These are phyloP conservation scores for Pseudomyrmex sp. DNA, from an alignment of 1,140 invertebrate genomes.

Conservation along the genomic window DNA sequence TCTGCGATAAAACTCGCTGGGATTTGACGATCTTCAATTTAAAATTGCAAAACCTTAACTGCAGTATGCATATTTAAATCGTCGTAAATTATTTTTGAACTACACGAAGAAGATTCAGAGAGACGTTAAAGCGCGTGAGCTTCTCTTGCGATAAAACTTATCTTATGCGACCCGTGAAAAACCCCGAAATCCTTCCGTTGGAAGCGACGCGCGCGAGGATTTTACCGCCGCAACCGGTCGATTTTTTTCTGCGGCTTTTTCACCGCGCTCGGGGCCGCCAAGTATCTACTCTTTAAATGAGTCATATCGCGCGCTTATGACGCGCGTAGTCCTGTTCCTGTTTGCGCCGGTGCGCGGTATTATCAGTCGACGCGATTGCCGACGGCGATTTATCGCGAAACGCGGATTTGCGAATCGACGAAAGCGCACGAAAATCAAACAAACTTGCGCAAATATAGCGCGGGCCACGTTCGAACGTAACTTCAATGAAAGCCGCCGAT, in stretches of 20 bases:
- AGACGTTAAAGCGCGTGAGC: too few species aligned
- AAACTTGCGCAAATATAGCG: not conserved
- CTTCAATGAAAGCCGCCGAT: slow-evolving; percentile 34
- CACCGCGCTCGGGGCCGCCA: not conserved
- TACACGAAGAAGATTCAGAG: too few species aligned
- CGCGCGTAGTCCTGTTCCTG: slow-evolving; percentile 60
- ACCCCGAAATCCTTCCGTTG: not conserved
- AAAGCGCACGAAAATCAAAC: not conserved
- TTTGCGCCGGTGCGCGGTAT: slow-evolving; percentile 63
- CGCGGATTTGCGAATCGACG: slow-evolving; percentile 52
- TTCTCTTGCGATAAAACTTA: not conserved
- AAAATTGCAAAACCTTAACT: too few species aligned
- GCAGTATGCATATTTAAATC: too few species aligned
- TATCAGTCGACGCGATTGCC: slow-evolving; percentile 74
- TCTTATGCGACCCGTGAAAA: not conserved
- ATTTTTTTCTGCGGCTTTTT: not conserved
- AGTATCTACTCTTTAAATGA: slow-evolving; percentile 33
- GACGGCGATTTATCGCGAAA: slow-evolving; percentile 61
- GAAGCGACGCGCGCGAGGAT: not conserved
- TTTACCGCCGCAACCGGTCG: not conserved
- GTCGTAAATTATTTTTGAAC: too few species aligned
- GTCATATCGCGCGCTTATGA: slow-evolving; percentile 59
- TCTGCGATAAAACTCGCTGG: too few species aligned
- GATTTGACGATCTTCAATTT: too few species aligned
- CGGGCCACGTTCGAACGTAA: slow-evolving; percentile 6